These are phyloP conservation scores for Saccostrea glomerata DNA, from an alignment of 1,140 invertebrate genomes.

Conservation along the genomic window DNA sequence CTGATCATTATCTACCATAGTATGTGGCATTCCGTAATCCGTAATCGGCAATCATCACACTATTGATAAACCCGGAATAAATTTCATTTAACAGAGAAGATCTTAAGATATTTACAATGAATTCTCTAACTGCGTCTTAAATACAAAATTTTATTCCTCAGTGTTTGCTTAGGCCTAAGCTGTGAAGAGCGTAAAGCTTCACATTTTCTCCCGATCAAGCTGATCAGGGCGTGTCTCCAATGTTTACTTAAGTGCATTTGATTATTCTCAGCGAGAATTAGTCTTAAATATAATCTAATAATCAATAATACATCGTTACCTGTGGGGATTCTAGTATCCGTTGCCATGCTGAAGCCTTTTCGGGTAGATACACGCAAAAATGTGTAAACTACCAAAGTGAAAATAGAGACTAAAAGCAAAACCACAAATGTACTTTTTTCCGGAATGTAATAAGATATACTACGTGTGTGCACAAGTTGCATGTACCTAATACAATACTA, in stretches of 20 bases:
- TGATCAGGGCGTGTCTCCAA: background rate
- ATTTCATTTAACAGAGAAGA: background rate
- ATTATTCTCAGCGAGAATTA: background rate
- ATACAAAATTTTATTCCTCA: background rate
- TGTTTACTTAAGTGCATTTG: background rate
- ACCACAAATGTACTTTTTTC: background rate
- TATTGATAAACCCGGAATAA: background rate
- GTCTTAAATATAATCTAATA: background rate
- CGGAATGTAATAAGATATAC: background rate
- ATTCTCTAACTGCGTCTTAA: too few species aligned
- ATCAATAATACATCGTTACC: background rate
- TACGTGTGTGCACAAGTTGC: too few species aligned
- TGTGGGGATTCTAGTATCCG: background rate
- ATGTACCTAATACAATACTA: too few species aligned
- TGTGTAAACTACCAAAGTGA: background rate
- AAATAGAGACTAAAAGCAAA: background rate
- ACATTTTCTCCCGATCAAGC: background rate
- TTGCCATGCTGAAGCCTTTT: background rate
- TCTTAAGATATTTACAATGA: too few species aligned
- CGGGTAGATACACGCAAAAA: background rate
- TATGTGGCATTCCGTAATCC: too few species aligned
- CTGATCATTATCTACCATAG: too few species aligned
- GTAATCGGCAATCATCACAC: background rate
- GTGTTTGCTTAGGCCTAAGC: background rate
- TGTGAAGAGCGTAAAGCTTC: background rate